phyloP scores from a whole-genome alignment of 2,888 invertebrate genomes.

The Therioaphis trifolii region DNA sequence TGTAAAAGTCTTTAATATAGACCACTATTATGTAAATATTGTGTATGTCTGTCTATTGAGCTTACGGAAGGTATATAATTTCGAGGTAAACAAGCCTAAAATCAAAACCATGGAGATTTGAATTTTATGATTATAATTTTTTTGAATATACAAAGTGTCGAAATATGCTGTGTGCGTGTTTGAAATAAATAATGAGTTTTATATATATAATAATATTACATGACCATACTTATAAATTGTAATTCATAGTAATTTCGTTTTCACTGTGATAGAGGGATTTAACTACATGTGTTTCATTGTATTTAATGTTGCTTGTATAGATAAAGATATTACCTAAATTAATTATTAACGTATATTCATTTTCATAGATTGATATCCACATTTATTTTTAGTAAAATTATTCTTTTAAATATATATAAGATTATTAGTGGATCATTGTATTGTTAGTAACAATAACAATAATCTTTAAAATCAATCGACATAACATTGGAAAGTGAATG shows the following conservation, averaged over 20 bases:
- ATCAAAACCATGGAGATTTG: neutral
- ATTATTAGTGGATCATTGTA: neutral
- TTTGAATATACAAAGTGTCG: conserved; percentile 25
- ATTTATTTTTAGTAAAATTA: too few relatives aligned
- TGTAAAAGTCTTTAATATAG: too few relatives aligned
- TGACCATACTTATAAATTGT: too few relatives aligned
- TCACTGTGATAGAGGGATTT: too few relatives aligned
- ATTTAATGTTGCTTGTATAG: too few relatives aligned
- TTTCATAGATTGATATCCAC: too few relatives aligned
- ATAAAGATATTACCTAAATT: too few relatives aligned
- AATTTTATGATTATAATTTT: neutral
- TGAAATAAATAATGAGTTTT: conserved; percentile 11
- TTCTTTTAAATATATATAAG: neutral
- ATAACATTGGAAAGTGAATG: conserved; percentile 46
- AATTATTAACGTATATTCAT: neutral
- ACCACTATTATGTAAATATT: neutral
- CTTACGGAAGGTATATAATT: neutral
- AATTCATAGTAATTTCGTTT: too few relatives aligned
- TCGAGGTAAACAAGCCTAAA: conserved; percentile 14
- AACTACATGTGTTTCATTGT: too few relatives aligned
- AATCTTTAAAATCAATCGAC: conserved; percentile 21
- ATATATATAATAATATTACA: too few relatives aligned
- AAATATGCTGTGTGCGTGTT: conserved; percentile 18
- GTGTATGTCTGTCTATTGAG: too few relatives aligned
- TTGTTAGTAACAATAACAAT: neutral